These are phyloP conservation scores for Drosophila rhopaloa DNA, from an alignment of 1,140 invertebrate species.

Conservation along the genomic window DNA sequence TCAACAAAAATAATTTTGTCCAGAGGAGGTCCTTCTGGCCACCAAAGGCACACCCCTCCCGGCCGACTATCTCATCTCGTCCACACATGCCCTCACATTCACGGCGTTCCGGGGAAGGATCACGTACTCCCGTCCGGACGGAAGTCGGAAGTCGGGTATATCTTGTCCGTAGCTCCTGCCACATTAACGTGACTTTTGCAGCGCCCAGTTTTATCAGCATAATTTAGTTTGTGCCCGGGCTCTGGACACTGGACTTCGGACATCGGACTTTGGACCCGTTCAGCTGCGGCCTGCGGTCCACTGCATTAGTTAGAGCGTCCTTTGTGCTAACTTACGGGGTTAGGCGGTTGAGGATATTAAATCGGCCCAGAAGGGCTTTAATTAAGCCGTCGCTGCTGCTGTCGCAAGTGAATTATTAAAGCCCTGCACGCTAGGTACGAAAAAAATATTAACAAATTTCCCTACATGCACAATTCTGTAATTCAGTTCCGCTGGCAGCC, in stretches of 20 bases:
- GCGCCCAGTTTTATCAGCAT: constrained; percentile 75
- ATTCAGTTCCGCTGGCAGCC: constrained; percentile 43
- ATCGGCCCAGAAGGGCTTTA: constrained; percentile 43
- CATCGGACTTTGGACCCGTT: constrained; percentile 35
- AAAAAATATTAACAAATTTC: constrained; percentile 55
- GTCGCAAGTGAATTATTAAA: constrained; percentile 60
- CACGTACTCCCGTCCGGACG: constrained; percentile 38
- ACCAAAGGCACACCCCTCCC: neutral
- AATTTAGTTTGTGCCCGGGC: constrained; percentile 70
- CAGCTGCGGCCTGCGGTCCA: constrained; percentile 52
- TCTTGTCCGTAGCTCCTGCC: constrained; percentile 39
- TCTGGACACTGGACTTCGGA: constrained; percentile 15
- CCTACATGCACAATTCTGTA: constrained; percentile 48
- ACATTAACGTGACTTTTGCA: constrained; percentile 74
- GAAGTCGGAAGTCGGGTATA: constrained; percentile 70
- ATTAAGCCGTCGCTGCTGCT: constrained; percentile 51
- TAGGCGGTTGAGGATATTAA: constrained; percentile 22
- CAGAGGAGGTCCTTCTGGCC: constrained; percentile 34
- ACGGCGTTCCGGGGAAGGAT: constrained; percentile 5
- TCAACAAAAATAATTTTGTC: constrained; percentile 74
- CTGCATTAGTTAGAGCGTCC: constrained; percentile 62
- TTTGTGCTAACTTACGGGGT: constrained; percentile 41
- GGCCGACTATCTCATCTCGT: constrained; percentile 15
- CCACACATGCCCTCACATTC: constrained; percentile 6
- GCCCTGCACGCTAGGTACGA: constrained; percentile 45